Conservation (phyloP, 2,113 vertebrate genomes). For the Brachypodius melanocephalos region DNA sequence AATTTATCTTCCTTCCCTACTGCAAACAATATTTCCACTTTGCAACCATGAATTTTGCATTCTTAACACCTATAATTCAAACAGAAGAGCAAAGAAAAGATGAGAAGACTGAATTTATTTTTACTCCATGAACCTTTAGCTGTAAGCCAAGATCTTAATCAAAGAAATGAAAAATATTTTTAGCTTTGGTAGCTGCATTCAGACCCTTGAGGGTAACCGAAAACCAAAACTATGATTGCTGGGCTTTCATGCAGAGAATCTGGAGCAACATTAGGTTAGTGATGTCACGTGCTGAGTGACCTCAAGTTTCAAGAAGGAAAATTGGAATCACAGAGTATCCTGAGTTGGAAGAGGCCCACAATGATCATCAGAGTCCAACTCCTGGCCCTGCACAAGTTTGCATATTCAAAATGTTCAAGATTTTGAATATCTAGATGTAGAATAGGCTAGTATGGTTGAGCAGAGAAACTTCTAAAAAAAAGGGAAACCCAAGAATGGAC, state of each 20-base stretch:
- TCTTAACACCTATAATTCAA: conserved; percentile 62
- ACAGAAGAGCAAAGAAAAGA: conserved; percentile 41
- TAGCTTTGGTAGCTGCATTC: not conserved
- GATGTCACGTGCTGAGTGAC: not conserved
- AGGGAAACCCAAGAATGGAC: not conserved
- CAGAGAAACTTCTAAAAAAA: not conserved
- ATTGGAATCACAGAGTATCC: not conserved
- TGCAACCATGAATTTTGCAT: conserved; percentile 50
- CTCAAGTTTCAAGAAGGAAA: not conserved
- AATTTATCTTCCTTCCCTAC: conserved; percentile 50
- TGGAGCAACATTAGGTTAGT: not conserved
- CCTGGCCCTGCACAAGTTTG: not conserved
- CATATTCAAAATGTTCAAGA: not conserved
- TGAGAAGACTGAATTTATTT: conserved; percentile 43
- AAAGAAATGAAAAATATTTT: conserved; percentile 45
- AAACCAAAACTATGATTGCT: not conserved
- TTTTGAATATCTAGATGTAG: not conserved
- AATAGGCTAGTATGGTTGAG: not conserved
- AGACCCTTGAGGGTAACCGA: not conserved
- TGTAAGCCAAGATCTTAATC: conserved; percentile 34
- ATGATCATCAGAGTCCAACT: not conserved
- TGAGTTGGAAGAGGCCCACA: not conserved
- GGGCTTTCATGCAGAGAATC: not conserved
- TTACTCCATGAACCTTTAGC: conserved; percentile 13
- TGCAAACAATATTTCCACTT: conserved; percentile 57